These are phyloP conservation scores for Agrenia bidenticulata DNA, from an alignment of 2,888 invertebrate species.

Conservation along the genomic window DNA sequence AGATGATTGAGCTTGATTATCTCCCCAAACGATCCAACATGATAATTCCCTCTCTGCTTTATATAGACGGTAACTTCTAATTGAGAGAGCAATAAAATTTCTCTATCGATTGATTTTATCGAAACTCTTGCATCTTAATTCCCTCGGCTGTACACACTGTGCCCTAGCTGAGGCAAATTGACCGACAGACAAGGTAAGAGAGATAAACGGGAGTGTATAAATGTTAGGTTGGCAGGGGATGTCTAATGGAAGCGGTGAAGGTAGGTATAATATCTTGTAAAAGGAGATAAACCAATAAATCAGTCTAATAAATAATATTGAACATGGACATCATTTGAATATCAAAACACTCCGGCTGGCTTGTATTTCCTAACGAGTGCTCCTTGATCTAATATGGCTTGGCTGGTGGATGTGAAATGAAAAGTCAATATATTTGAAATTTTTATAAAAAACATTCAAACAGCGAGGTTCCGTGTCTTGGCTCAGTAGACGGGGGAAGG, in stretches of 20 bases:
- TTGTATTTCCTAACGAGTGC: neutral
- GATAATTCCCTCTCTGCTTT: neutral
- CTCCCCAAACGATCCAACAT: neutral
- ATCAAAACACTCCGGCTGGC: conserved; percentile 5
- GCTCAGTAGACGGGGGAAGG: neutral
- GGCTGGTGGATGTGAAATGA: conserved; percentile 1
- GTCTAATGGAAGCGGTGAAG: too few species aligned
- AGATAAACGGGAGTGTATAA: too few species aligned
- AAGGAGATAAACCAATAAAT: conserved; percentile 15
- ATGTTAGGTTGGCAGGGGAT: too few species aligned
- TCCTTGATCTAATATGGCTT: neutral
- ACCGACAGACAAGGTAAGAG: too few species aligned
- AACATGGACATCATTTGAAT: conserved; percentile 20
- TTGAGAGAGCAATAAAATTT: conserved; percentile 13
- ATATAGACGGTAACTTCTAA: neutral
- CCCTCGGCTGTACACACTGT: too few species aligned
- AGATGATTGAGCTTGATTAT: too few species aligned
- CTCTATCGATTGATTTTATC: conserved; percentile 11
- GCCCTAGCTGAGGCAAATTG: too few species aligned
- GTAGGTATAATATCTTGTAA: neutral
- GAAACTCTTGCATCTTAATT: conserved; percentile 5
- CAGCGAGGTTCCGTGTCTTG: conserved; percentile 12
- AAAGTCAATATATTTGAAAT: conserved; percentile 11
- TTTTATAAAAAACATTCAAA: neutral
- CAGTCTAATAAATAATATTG: conserved; percentile 15